These are phyloP conservation scores for Lepidostoma basale DNA, from an alignment of 1,140 invertebrate genomes.

Conservation along the genomic window DNA sequence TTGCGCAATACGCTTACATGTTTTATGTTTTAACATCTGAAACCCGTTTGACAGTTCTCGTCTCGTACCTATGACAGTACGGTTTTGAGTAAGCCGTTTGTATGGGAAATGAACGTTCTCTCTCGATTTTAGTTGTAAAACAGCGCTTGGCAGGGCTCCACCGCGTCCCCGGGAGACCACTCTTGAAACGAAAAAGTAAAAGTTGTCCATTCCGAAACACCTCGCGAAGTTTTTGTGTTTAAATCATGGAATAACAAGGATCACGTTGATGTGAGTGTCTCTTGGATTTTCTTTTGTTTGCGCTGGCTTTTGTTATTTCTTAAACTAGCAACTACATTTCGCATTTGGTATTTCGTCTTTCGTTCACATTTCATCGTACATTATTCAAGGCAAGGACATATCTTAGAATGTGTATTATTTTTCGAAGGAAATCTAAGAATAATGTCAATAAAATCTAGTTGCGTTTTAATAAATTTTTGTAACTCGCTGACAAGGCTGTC, in stretches of 20 bases:
- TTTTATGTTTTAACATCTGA: not conserved
- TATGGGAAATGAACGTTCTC: not conserved
- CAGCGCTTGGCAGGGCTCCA: not conserved
- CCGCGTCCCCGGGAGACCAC: not conserved
- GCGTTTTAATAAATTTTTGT: too few species aligned
- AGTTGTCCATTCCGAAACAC: not conserved
- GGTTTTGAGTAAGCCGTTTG: too few species aligned
- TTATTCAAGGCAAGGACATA: not conserved
- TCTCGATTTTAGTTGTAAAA: not conserved
- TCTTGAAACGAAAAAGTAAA: not conserved
- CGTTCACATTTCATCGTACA: not conserved
- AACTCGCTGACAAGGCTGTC: too few species aligned
- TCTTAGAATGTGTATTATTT: not conserved
- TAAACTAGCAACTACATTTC: too few species aligned
- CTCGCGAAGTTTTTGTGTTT: constrained; percentile 10
- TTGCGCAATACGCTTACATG: constrained; percentile 17
- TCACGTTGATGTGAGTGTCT: not conserved
- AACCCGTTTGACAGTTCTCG: constrained; percentile 10
- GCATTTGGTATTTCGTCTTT: too few species aligned
- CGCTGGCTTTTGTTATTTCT: too few species aligned
- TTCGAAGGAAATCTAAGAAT: not conserved
- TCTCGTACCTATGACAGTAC: constrained; percentile 9
- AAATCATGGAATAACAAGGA: constrained; percentile 8
- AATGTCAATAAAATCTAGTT: not conserved
- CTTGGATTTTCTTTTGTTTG: not conserved